Evolutionary conservation across 1,140 invertebrate species (phyloP), one percentile per base, ranked within the genome.

Genomic region (Planococcus citri): DNA sequence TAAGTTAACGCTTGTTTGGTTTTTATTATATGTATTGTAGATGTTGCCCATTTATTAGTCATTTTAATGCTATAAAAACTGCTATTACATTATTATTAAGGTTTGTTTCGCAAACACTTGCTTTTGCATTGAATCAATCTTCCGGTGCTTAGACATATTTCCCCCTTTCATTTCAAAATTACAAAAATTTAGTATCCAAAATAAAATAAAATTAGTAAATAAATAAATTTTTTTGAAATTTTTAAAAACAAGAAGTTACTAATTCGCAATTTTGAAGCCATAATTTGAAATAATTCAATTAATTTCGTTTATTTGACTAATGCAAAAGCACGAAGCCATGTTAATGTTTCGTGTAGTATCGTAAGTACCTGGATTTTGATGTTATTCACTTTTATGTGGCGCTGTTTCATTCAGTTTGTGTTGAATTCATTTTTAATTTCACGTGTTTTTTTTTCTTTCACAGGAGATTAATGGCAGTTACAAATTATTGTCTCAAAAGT

Each of bases 1-100:
- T 84, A 77, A 82, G 77, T 75, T 69, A 6, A 29, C 69, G 10
- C 6, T n/a, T 33, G 29, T 33, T 33, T 33, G 29, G 29, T 33
- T 58, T 58, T 20, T 58, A 20, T 58, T 58, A n/a, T 58, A 20
- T 3, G 21, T 58, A 58, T 41, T 41, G 37, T 10, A 41, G n/a
- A n/a, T 41, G 37, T 41, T 41, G n/a, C 37, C n/a, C n/a, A 10
- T 41, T 41, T 41, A 10, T 41, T 41, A 10, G 9, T 41, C 37
- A n/a, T n/a, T n/a, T n/a, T n/a, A n/a, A n/a, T n/a, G n/a, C n/a
- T n/a, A n/a, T n/a, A n/a, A n/a, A n/a, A n/a, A n/a, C n/a, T n/a
- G n/a, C n/a, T n/a, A n/a, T n/a, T n/a, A n/a, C n/a, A n/a, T n/a
- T n/a, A n/a, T n/a, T n/a, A n/a, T n/a, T n/a, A n/a, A n/a, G n/a